Conservation (phyloP, 2,113 vertebrate species). For the Petrocephalus microphthalmus region DNA sequence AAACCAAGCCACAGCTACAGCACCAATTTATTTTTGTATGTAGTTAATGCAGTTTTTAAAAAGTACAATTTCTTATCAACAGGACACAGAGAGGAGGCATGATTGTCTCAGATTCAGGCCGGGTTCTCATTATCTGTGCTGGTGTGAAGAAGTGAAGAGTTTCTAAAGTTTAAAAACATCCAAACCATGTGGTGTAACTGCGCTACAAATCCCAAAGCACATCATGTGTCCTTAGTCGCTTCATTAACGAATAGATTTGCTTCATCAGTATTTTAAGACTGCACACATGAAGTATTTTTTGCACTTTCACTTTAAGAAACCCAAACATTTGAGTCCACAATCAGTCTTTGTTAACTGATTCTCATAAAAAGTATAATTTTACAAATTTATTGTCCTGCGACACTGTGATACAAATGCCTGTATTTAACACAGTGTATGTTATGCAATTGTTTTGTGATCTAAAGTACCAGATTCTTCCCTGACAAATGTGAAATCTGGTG, state of each 20-base stretch:
- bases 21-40: neutral
- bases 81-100: neutral
- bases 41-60: neutral
- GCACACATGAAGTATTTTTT: neutral
- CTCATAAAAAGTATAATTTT: neutral
- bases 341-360: neutral
- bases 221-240: neutral
- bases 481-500: neutral
- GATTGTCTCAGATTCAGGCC: neutral
- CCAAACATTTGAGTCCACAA: neutral
- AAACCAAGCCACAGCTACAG: neutral
- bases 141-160: neutral
- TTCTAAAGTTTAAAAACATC: neutral
- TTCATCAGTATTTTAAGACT: neutral
- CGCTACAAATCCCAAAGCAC: neutral
- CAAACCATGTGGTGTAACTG: neutral
- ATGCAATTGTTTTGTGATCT: neutral
- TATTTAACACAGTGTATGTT: neutral
- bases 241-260: neutral
- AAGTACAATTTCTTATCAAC: neutral
- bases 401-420: neutral
- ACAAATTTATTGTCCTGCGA: neutral
- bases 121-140: neutral
- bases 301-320: neutral
- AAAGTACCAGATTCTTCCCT: neutral